Conservation (phyloP, 64 coral and sea anemone species). For the Acropora yongei region DNA sequence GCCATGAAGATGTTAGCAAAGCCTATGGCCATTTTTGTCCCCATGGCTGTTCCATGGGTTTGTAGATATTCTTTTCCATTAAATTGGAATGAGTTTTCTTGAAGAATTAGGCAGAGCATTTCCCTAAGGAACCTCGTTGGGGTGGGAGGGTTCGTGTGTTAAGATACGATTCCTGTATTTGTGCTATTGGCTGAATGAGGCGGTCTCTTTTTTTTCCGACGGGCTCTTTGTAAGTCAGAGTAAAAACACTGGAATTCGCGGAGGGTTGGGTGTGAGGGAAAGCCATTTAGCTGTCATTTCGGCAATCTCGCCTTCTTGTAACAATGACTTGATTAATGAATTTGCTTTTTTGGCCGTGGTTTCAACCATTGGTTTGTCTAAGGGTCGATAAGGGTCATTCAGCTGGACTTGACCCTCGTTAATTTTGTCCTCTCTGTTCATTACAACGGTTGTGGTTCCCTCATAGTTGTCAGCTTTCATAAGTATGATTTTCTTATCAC, state of each 20-base stretch:
- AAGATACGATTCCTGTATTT: too few species aligned
- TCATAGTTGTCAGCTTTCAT: neutral
- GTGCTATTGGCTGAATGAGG: conserved; percentile 19
- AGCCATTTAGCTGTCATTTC: conserved; percentile 16
- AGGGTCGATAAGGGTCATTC: neutral
- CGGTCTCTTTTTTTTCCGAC: too few species aligned
- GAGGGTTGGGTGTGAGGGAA: conserved; percentile 1
- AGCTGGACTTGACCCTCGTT: neutral
- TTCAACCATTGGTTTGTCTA: conserved; percentile 15
- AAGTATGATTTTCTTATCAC: too few species aligned
- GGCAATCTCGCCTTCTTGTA: conserved; percentile 21
- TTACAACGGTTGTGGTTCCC: neutral
- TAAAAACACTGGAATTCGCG: conserved; percentile 28
- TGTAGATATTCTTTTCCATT: too few species aligned
- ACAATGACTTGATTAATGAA: too few species aligned
- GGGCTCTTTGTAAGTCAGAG: conserved; percentile 4
- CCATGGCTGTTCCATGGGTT: too few species aligned
- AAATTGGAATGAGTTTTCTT: too few species aligned
- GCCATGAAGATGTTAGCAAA: too few species aligned
- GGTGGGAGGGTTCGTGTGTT: too few species aligned
- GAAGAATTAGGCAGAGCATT: too few species aligned
- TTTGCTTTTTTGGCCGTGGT: neutral
- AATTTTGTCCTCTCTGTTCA: conserved; percentile 8
- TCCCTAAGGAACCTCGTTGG: too few species aligned
- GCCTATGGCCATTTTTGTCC: too few species aligned